phyloP scores from a whole-genome alignment of 35 echinoderm and acorn worm genomes.

The Lytechinus variegatus region DNA sequence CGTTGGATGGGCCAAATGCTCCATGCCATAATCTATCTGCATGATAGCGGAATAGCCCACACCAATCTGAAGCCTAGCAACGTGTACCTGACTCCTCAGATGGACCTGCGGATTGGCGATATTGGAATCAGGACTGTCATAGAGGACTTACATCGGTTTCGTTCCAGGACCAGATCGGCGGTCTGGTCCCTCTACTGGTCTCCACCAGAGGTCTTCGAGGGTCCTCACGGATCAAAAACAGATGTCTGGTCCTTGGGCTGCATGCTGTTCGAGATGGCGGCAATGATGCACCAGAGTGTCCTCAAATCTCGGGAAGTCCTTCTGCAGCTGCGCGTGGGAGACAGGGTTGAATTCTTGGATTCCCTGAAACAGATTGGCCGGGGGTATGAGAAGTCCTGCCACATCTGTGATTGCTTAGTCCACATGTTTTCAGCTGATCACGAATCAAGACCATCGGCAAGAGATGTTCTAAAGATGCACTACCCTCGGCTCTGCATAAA shows the following conservation, averaged over 20 bases:
- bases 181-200: slow-evolving; percentile 40
- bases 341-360: background rate
- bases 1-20: slow-evolving; percentile 28
- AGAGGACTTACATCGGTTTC: slow-evolving; percentile 23
- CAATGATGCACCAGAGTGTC: background rate
- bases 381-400: background rate
- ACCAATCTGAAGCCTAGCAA: slow-evolving; percentile 32
- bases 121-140: slow-evolving; percentile 17
- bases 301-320: background rate
- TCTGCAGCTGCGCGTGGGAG: background rate
- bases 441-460: background rate
- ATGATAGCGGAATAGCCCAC: slow-evolving; percentile 34
- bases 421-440: background rate
- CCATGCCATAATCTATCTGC: background rate
- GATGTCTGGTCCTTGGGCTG: slow-evolving; percentile 41
- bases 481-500: slow-evolving; percentile 2
- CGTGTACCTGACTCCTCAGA: slow-evolving; percentile 36
- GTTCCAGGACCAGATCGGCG: slow-evolving; percentile 3
- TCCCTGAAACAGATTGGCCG: background rate
- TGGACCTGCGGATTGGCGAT: slow-evolving; percentile 23
- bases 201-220: slow-evolving; percentile 39
- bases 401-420: background rate
- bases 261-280: slow-evolving; percentile 36
- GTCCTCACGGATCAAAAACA: slow-evolving; percentile 15
- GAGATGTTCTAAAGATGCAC: slow-evolving; percentile 9